These are phyloP conservation scores for Chanos chanos DNA, from an alignment of 2,797 vertebrate species.

Conservation along the genomic window DNA sequence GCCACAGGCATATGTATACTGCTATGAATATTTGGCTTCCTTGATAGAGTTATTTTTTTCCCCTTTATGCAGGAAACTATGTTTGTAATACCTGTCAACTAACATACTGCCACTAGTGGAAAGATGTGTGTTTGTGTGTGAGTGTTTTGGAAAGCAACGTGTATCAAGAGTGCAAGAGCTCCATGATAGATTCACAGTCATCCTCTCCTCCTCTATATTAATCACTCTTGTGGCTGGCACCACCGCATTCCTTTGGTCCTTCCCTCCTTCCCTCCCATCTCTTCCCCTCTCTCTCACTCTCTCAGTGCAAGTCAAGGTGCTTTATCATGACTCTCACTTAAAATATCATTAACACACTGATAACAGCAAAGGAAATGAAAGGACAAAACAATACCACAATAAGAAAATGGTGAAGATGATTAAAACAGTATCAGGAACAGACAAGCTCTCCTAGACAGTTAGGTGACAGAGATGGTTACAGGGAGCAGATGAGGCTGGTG, in stretches of 20 bases:
- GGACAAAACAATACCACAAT: no score
- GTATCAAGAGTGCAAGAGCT: slow-evolving; percentile 12
- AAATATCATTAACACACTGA: no score
- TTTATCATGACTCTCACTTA: no score
- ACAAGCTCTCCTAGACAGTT: no score
- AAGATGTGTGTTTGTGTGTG: no score
- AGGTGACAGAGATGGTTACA: no score
- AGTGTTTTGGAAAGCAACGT: no score
- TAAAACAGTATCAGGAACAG: no score
- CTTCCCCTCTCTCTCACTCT: background rate
- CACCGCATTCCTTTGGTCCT: slow-evolving; percentile 2
- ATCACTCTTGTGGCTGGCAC: slow-evolving; percentile 36
- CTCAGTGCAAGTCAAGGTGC: background rate
- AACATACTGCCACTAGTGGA: background rate
- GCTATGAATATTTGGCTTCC: background rate
- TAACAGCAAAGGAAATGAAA: no score
- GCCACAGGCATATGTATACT: background rate
- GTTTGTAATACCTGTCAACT: background rate
- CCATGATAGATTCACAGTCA: slow-evolving; percentile 13
- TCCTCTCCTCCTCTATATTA: slow-evolving; percentile 19
- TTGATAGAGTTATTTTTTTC: background rate
- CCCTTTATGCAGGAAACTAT: background rate
- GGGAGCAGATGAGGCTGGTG: no score
- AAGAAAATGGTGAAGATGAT: no score
- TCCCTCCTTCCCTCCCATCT: background rate